These are phyloP conservation scores for Sebastes nivosus DNA, from an alignment of 2,797 vertebrate genomes.

Conservation along the genomic window DNA sequence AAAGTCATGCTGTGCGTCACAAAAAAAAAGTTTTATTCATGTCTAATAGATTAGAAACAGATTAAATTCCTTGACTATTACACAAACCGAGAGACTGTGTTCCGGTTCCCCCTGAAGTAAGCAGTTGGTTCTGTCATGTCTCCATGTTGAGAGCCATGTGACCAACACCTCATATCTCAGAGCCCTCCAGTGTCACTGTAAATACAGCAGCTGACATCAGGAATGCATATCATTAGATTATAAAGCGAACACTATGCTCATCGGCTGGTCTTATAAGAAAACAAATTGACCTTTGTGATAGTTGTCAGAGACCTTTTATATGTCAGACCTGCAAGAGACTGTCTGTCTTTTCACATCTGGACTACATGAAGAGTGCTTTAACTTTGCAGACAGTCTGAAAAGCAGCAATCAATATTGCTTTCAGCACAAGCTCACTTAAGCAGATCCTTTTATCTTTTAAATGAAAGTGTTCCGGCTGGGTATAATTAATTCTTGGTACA, in stretches of 20 bases:
- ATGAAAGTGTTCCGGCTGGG: slow-evolving; percentile 29
- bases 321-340: background rate
- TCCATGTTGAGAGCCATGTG: background rate
- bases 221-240: background rate
- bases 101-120: background rate
- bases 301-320: background rate
- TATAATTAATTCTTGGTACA: slow-evolving; percentile 48
- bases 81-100: too few species aligned
- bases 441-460: slow-evolving; percentile 33
- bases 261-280: background rate
- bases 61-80: too few species aligned
- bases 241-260: background rate
- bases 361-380: background rate
- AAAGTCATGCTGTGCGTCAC: too few species aligned
- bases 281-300: background rate
- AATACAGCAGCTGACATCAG: background rate
- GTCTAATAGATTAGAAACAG: too few species aligned
- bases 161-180: background rate
- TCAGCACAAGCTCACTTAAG: slow-evolving; percentile 13
- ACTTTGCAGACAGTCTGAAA: slow-evolving; percentile 16
- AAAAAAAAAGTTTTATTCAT: too few species aligned
- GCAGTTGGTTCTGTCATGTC: background rate
- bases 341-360: background rate
- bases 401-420: slow-evolving; percentile 6
- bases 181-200: background rate